Percentiles rank a stretch among this genome's conserved stretches.
Conservation (phyloP, 2,797 vertebrate species). For the Bryconaethiops microstoma region DNA sequence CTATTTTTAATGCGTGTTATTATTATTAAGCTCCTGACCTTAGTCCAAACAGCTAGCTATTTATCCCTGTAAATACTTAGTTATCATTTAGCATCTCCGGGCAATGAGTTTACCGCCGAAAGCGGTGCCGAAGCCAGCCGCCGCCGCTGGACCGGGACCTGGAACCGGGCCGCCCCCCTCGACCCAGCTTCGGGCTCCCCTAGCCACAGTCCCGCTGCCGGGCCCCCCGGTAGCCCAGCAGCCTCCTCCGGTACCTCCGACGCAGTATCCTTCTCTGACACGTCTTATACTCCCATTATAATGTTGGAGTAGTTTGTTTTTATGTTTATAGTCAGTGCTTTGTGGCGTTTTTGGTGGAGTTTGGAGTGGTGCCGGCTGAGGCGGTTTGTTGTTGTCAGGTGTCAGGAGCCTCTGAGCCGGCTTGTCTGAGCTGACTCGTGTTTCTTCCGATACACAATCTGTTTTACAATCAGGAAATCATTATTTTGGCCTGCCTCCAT, state of each 20-base stretch:
- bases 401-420: too few species aligned
- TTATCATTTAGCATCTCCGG: constrained; percentile 72
- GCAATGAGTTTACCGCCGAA: constrained; percentile 98
- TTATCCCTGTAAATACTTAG: constrained; percentile 75
- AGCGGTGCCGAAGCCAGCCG: constrained; percentile 91
- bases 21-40: constrained; percentile 67
- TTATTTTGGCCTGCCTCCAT: not conserved
- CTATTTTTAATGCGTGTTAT: constrained; percentile 65
- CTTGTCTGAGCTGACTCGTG: not conserved
- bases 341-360: not conserved
- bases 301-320: not conserved
- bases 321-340: not conserved
- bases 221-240: constrained; percentile 80
- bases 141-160: constrained; percentile 87
- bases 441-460: not conserved
- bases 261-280: constrained; percentile 88
- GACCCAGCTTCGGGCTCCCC: constrained; percentile 79
- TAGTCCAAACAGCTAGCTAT: constrained; percentile 70
- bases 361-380: constrained; percentile 8
- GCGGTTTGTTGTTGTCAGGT: not conserved
- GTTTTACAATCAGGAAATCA: not conserved
- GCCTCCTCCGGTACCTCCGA: constrained; percentile 81
- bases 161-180: constrained; percentile 84
- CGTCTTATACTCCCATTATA: too few species aligned
- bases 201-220: constrained; percentile 81